Conservation (phyloP, 2,113 vertebrate genomes). For the Emydocephalus ijimae region DNA sequence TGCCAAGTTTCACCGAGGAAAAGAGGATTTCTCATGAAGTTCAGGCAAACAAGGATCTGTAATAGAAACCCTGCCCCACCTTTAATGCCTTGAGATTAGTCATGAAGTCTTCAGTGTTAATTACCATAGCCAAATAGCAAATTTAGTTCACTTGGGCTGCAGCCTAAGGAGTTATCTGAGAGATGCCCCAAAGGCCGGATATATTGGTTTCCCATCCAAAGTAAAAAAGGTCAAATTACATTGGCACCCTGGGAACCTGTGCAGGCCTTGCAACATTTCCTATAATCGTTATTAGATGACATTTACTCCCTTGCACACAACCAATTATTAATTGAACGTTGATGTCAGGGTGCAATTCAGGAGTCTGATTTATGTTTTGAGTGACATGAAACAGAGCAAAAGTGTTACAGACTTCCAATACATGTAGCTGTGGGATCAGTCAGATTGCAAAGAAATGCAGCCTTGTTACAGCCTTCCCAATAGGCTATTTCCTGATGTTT, state of each 20-base stretch:
- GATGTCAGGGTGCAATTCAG: background rate
- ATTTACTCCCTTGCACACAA: accelerated
- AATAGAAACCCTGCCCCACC: constrained; percentile 65
- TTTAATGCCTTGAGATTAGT: constrained; percentile 62
- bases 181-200: constrained; percentile 38
- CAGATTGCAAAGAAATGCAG: background rate
- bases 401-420: background rate
- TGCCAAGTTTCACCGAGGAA: constrained; percentile 49
- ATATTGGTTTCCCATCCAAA: background rate
- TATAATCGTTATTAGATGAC: background rate
- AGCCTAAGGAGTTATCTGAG: constrained; percentile 22
- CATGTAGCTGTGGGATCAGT: background rate
- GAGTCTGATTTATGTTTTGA: background rate
- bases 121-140: constrained; percentile 59
- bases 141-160: constrained; percentile 55
- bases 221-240: constrained; percentile 40
- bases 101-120: constrained; percentile 55
- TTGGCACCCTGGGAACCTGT: background rate
- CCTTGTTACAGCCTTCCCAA: background rate
- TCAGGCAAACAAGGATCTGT: constrained; percentile 45
- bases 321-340: background rate
- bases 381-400: background rate
- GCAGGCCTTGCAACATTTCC: accelerated
- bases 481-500: background rate
- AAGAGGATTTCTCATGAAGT: constrained; percentile 50